Conservation (phyloP, 2,113 vertebrate species). For the Camarhynchus parvulus region DNA sequence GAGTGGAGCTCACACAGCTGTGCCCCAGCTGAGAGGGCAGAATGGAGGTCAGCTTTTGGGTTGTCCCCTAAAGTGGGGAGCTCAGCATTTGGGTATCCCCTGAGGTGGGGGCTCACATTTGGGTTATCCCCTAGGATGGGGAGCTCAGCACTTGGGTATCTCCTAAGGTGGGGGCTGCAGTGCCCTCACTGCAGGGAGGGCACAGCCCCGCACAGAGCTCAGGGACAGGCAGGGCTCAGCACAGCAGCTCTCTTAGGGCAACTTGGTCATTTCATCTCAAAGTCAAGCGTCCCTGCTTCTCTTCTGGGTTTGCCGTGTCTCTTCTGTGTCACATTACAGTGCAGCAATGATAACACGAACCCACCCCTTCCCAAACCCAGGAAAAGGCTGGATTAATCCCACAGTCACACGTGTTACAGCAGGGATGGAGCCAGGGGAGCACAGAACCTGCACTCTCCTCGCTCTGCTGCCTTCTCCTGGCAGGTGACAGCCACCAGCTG, state of each 20-base stretch:
- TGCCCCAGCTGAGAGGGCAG: neutral
- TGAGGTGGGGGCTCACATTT: no score
- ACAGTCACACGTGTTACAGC: accelerated
- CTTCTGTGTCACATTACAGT: neutral
- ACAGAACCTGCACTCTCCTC: neutral
- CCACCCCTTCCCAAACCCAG: neutral
- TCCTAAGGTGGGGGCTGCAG: neutral
- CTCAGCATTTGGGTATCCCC: no score
- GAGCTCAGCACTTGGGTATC: no score
- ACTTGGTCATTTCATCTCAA: neutral
- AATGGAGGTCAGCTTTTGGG: no score
- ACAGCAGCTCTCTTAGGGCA: neutral
- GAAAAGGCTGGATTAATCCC: neutral
- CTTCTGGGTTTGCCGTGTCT: neutral
- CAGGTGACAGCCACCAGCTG: neutral
- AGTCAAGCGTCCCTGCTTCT: neutral
- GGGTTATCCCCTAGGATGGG: no score
- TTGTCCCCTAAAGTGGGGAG: no score
- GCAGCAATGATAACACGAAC: neutral
- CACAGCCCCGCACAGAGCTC: neutral
- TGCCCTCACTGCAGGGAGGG: neutral
- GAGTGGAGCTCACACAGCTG: neutral
- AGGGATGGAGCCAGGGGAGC: neutral
- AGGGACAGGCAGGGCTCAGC: neutral
- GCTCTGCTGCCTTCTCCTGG: neutral